Conservation (phyloP, 2,888 invertebrate genomes). For the Conistra vaccinii region DNA sequence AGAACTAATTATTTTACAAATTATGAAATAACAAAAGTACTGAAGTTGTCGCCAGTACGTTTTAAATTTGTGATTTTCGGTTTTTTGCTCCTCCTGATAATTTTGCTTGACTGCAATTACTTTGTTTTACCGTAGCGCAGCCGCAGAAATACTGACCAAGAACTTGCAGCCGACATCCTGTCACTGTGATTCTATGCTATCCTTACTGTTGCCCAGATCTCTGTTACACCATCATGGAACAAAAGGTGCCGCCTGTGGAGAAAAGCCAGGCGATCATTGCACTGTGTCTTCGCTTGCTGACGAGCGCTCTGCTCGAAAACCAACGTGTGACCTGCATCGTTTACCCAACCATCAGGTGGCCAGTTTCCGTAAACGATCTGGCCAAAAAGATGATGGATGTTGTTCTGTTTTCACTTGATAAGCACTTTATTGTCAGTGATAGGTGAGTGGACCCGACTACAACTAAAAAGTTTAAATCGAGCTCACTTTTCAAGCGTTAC, state of each 20-base stretch:
- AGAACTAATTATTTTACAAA: no score
- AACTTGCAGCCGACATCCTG: background rate
- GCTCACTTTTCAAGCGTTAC: background rate
- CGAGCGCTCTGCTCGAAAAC: slow-evolving; percentile 69
- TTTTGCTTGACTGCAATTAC: no score
- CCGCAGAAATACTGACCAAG: background rate
- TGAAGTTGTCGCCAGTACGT: no score
- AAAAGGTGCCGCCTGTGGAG: slow-evolving; percentile 80
- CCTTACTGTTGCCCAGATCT: slow-evolving; percentile 72
- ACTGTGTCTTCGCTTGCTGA: slow-evolving; percentile 75
- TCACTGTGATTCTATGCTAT: background rate
- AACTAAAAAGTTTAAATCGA: background rate
- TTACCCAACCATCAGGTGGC: slow-evolving; percentile 81
- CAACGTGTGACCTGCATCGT: slow-evolving; percentile 74
- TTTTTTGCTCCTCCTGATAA: no score
- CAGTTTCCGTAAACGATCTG: slow-evolving; percentile 69
- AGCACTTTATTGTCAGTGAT: slow-evolving; percentile 77
- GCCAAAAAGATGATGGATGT: slow-evolving; percentile 75
- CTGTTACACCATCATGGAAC: slow-evolving; percentile 76
- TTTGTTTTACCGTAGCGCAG: no score
- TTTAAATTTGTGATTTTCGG: no score
- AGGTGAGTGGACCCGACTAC: slow-evolving; percentile 70
- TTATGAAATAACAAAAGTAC: no score
- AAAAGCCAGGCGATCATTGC: slow-evolving; percentile 79
- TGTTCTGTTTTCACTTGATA: slow-evolving; percentile 75